These are phyloP conservation scores for Montipora sp. DNA, from an alignment of 64 coral and sea anemone genomes.

Conservation along the genomic window DNA sequence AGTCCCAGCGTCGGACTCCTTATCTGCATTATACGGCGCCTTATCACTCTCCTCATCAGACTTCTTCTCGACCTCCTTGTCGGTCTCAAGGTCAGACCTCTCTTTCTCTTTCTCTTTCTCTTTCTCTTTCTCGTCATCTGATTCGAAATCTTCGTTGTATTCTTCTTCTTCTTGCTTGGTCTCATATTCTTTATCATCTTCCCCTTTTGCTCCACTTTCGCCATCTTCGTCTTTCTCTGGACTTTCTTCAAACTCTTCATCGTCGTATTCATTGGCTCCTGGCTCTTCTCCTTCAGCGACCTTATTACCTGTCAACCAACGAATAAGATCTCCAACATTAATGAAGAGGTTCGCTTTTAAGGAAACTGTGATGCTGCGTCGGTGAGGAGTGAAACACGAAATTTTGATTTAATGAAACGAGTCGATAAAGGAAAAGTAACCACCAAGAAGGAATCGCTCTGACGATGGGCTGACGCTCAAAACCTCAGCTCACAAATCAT, in stretches of 20 bases:
- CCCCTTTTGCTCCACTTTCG: slow-evolving; percentile 37
- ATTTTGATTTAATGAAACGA: too few relatives aligned
- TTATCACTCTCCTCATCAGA: background rate
- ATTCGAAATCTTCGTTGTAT: slow-evolving; percentile 81
- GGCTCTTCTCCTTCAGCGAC: background rate
- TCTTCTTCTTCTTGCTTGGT: slow-evolving; percentile 19
- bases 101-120: background rate
- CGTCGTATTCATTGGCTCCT: slow-evolving; percentile 69
- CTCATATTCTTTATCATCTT: slow-evolving; percentile 17
- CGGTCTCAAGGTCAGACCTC: background rate
- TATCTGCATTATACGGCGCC: background rate
- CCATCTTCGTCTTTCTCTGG: slow-evolving; percentile 47
- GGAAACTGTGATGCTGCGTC: too few relatives aligned
- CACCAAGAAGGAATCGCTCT: too few relatives aligned
- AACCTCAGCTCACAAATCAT: too few relatives aligned
- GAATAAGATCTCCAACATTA: background rate
- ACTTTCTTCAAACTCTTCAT: slow-evolving; percentile 75
- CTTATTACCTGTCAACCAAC: background rate
- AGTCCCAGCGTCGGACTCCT: background rate
- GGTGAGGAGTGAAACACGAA: too few relatives aligned
- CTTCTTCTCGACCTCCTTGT: background rate
- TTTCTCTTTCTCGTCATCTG: slow-evolving; percentile 56
- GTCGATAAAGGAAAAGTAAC: too few relatives aligned
- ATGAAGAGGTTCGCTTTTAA: too few relatives aligned
- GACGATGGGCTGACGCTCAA: too few relatives aligned